Percentiles rank a stretch among this genome's conserved stretches.
These are phyloP conservation scores for Podarcis cretensis DNA, from an alignment of 2,113 vertebrate genomes.

Conservation along the genomic window DNA sequence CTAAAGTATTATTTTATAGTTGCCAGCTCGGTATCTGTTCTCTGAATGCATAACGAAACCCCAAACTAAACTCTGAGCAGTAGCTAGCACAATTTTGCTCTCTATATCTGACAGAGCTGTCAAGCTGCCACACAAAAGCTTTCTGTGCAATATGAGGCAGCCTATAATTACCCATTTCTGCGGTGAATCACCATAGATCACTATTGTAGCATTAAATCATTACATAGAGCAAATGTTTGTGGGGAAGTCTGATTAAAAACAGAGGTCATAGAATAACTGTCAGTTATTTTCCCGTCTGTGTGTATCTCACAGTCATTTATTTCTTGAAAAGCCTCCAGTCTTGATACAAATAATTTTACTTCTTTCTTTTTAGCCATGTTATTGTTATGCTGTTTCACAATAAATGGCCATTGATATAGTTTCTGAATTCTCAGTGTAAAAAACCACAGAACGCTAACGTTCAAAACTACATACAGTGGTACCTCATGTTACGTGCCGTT, in stretches of 20 bases:
- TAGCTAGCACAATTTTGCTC: constrained; percentile 7
- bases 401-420: not conserved
- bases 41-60: constrained; percentile 22
- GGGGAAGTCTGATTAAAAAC: constrained; percentile 36
- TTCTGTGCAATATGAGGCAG: constrained; percentile 8
- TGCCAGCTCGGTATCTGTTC: not conserved
- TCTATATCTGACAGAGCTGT: constrained; percentile 8
- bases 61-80: not conserved
- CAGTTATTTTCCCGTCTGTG: not conserved
- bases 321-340: not conserved
- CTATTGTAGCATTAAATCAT: constrained; percentile 19
- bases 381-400: not conserved
- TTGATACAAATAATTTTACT: not conserved
- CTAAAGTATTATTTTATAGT: constrained; percentile 9
- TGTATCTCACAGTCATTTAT: not conserved
- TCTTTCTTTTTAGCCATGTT: not conserved
- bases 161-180: constrained; percentile 34
- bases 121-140: constrained; percentile 14
- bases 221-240: not conserved
- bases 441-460: not conserved
- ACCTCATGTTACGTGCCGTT: too few relatives aligned
- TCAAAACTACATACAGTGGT: too few relatives aligned
- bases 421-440: not conserved
- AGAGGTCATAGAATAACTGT: not conserved
- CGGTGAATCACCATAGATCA: constrained; percentile 11